Base-by-base conservation (phyloP, 53 echinoderm and acorn worm species). In the Luidia sarsii region DNA sequence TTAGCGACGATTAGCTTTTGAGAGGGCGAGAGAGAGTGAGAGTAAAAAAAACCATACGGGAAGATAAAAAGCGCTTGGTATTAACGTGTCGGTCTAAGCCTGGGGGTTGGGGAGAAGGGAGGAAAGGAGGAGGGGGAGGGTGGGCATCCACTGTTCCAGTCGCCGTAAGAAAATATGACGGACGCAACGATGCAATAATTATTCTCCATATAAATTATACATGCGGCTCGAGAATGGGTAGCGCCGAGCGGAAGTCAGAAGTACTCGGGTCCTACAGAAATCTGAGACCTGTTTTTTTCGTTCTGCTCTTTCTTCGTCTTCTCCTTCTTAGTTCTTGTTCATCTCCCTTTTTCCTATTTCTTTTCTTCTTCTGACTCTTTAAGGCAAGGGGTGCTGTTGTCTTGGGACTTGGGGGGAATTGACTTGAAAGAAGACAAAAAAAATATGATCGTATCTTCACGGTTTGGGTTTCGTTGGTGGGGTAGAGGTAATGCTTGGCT, bases 151-250 rank as follows among this genome's bases (percentile, higher is more conserved):
- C 13, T 77, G 38, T 31, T 61, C 55, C 38, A 38, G 70, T 18
- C 32, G 3, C 45, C 77, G 77, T 77, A 77, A 77, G 61, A 77
- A 46, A 77, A 77, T 77, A 77, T 77, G 60, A 34, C 43, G 31
- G 77, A 77, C 77, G 77, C 77, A 77, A 77, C 77, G 59, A 30
- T 61, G 61, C 77, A 77, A 59, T 45, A 77, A 77, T 77, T 77
- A 77, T 61, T n/a, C n/a, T n/a, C 30, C 77, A 59, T 31, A 60
- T 77, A 46, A 77, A 77, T 77, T 77, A 77, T 61, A 77, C 77
- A 77, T 77, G 60, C 61, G 77, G 48, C 22, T 24, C 27, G 77
- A 3, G 72, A 72, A 56, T 72, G 72, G 72, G 56, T 72, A 72
- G 72, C 77, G 32, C 28, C 9, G 21, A 41, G 29, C 60, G 77